Percentiles rank a stretch among this genome's conserved stretches.
Conservation (phyloP, 2,888 invertebrate species). For the Tuberolachnus salignus region DNA sequence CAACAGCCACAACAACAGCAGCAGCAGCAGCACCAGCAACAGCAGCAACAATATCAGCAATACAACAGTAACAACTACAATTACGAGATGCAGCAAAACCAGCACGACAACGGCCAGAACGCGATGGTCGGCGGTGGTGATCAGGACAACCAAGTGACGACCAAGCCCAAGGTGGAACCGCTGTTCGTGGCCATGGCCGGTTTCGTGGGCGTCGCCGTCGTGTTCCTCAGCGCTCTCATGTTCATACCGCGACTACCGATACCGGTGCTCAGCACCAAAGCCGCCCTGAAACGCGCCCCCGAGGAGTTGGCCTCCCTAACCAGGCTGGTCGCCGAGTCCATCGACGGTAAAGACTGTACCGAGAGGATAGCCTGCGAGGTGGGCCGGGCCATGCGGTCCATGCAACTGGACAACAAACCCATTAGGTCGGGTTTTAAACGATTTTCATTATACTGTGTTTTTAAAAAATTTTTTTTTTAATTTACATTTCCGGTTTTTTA, state of each 20-base stretch:
- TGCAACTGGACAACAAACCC: conserved; percentile 60
- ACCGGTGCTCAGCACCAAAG: conserved; percentile 53
- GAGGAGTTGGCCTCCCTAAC: conserved; percentile 63
- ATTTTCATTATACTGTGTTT: too few species aligned
- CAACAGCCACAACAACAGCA: conserved; percentile 28
- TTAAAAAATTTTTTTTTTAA: too few species aligned
- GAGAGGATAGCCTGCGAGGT: conserved; percentile 65
- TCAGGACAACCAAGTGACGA: conserved; percentile 3
- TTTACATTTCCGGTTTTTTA: too few species aligned
- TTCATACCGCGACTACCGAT: conserved; percentile 64
- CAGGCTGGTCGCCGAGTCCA: conserved; percentile 63
- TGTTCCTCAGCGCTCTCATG: conserved; percentile 66
- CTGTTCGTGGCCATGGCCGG: conserved; percentile 68
- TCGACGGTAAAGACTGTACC: conserved; percentile 65
- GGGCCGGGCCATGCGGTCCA: conserved; percentile 62
- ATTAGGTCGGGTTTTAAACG: conserved; percentile 58
- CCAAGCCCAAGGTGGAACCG: conserved; percentile 65
- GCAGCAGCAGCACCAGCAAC: conserved; percentile 6
- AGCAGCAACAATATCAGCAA: conserved; percentile 14
- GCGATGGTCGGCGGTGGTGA: neutral
- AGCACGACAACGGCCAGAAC: neutral
- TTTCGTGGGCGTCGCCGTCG: conserved; percentile 67
- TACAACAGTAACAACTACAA: conserved; percentile 23
- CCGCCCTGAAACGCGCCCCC: conserved; percentile 60
- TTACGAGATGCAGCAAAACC: neutral